phyloP scores from a whole-genome alignment of 2,113 vertebrate genomes.

The Toxotes jaculatrix region DNA sequence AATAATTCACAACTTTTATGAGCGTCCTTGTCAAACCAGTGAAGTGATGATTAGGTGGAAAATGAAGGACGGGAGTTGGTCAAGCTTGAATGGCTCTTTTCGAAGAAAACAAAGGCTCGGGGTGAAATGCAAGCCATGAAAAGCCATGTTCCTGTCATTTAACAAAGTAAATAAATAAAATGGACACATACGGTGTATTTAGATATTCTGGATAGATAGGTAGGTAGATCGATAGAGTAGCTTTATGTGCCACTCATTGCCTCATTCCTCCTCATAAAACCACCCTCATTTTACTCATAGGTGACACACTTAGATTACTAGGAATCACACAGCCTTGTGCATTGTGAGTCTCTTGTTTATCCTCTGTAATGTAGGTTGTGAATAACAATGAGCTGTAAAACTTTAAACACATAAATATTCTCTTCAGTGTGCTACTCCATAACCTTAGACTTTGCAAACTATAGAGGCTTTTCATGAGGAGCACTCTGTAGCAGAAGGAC shows the following conservation, averaged over 20 bases:
- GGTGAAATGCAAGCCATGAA: conserved; percentile 5
- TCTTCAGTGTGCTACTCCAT: not conserved
- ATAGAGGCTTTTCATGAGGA: not conserved
- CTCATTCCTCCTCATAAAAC: not conserved
- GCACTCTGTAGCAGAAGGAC: conserved; percentile 10
- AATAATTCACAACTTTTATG: conserved; percentile 76
- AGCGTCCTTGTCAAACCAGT: conserved; percentile 72
- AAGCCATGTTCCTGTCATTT: not conserved
- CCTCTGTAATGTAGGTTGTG: conserved; percentile 21
- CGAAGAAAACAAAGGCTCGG: conserved; percentile 60
- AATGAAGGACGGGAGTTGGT: conserved; percentile 64
- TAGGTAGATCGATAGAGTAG: not conserved
- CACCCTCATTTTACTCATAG: not conserved
- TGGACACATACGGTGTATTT: not conserved
- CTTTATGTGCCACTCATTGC: not conserved
- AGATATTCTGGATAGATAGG: not conserved
- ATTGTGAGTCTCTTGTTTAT: conserved; percentile 28
- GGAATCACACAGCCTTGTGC: conserved; percentile 18
- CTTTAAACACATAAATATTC: conserved; percentile 35
- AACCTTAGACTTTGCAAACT: conserved; percentile 47
- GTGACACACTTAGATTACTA: conserved; percentile 5
- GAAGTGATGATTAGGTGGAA: conserved; percentile 75
- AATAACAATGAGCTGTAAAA: conserved; percentile 56
- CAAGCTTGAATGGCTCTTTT: conserved; percentile 46
- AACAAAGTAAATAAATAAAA: not conserved